Conservation (phyloP, 92 coral and sea anemone genomes). For the Metridium senile region DNA sequence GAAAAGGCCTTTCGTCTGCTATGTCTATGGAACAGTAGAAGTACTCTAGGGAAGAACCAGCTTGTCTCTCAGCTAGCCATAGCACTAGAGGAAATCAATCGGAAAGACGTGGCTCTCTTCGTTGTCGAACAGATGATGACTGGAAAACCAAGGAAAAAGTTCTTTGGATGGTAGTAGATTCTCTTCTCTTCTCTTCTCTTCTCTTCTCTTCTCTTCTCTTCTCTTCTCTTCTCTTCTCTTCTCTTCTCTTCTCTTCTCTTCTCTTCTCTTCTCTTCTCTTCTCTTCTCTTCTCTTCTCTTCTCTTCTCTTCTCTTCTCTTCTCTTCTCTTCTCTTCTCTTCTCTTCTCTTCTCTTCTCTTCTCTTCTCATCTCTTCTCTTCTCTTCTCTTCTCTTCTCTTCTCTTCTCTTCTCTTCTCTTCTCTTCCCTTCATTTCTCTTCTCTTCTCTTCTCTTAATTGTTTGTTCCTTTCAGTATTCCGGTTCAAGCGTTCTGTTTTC, state of each 20-base stretch:
- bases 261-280: no score
- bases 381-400: slow-evolving; percentile 1
- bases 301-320: not conserved
- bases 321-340: not conserved
- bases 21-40: slow-evolving; percentile 77
- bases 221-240: no score
- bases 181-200: not conserved
- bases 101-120: slow-evolving; percentile 93
- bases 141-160: slow-evolving; percentile 83
- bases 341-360: slow-evolving; percentile 3
- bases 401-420: not conserved
- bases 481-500: not conserved
- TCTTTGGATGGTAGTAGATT: slow-evolving; percentile 82
- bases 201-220: not conserved
- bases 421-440: not conserved
- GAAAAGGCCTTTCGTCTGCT: slow-evolving; percentile 90
- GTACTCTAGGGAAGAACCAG: slow-evolving; percentile 68
- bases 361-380: slow-evolving; percentile 1
- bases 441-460: not conserved
- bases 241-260: no score
- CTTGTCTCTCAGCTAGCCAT: slow-evolving; percentile 89
- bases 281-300: not conserved
- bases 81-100: slow-evolving; percentile 87
- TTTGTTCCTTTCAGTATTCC: not conserved
- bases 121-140: slow-evolving; percentile 92